Conservation (phyloP, 2,113 vertebrate species). For the Ochotona curzoniae region DNA sequence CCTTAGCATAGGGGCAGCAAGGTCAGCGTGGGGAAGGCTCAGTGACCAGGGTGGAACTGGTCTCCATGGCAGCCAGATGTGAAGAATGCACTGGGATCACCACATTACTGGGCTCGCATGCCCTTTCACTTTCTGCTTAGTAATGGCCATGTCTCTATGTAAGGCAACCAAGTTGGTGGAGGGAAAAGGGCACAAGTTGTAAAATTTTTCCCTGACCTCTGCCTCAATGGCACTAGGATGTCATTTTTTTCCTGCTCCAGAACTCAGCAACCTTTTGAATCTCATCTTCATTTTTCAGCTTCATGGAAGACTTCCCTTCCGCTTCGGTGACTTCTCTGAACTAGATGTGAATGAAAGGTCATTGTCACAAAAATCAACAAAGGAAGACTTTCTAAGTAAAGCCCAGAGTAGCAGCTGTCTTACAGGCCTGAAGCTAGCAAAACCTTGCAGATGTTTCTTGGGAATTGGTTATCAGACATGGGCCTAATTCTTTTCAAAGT, state of each 20-base stretch:
- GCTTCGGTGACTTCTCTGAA: not conserved
- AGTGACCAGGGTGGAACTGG: no score
- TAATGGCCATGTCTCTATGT: not conserved
- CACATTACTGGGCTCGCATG: not conserved
- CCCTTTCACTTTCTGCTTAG: not conserved
- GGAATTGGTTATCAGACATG: not conserved
- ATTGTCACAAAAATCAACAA: no score
- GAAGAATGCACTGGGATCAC: not conserved
- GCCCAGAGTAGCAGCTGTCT: not conserved
- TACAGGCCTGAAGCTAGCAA: not conserved
- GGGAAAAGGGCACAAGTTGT: not conserved
- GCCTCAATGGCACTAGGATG: not conserved
- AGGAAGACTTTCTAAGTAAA: conserved; percentile 6
- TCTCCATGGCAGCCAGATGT: not conserved
- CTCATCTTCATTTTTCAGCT: not conserved
- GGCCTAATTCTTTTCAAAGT: not conserved
- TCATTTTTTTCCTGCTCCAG: not conserved
- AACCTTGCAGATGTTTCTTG: not conserved
- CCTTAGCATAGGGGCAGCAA: not conserved
- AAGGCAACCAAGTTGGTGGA: not conserved
- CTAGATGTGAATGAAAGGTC: not conserved
- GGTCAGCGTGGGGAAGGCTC: not conserved
- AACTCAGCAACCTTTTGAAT: not conserved
- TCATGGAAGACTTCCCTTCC: not conserved
- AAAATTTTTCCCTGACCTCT: not conserved